Percentiles rank a stretch among this genome's conserved stretches.
Conservation (phyloP, 2,888 invertebrate species). For the Tiliacea aurago region DNA sequence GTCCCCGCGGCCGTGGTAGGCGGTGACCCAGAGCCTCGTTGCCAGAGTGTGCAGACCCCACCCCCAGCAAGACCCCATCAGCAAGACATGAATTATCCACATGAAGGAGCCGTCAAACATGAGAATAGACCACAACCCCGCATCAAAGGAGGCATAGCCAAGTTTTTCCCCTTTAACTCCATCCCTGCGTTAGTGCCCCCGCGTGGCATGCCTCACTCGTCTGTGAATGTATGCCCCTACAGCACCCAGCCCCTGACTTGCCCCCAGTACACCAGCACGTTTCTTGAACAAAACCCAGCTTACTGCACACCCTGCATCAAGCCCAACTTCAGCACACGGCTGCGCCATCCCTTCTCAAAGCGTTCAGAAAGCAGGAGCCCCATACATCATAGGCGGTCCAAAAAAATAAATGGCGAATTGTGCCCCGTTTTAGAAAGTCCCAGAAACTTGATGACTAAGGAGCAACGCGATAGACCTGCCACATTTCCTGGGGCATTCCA, state of each 20-base stretch:
- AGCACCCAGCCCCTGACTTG: conserved; percentile 51
- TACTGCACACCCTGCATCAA: conserved; percentile 27
- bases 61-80: not conserved
- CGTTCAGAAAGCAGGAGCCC: conserved; percentile 38
- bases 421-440: conserved; percentile 68
- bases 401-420: conserved; percentile 14
- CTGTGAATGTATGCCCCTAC: conserved; percentile 60
- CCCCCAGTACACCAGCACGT: not conserved
- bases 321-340: not conserved
- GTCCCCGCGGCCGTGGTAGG: conserved; percentile 22
- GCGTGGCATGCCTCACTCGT: conserved; percentile 32
- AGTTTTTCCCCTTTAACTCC: conserved; percentile 72
- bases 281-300: not conserved
- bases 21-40: conserved; percentile 11
- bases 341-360: not conserved
- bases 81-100: conserved; percentile 27
- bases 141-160: conserved; percentile 64
- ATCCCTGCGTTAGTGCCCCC: conserved; percentile 34
- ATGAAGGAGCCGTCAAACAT: not conserved
- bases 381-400: conserved; percentile 35
- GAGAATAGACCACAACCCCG: conserved; percentile 7
- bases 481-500: conserved; percentile 67
- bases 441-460: conserved; percentile 60
- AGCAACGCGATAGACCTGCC: conserved; percentile 70
- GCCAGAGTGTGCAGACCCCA: not conserved